Evolutionary conservation across 2,888 invertebrate species (phyloP).

Genomic region (Willowsia nigromaculata): DNA sequence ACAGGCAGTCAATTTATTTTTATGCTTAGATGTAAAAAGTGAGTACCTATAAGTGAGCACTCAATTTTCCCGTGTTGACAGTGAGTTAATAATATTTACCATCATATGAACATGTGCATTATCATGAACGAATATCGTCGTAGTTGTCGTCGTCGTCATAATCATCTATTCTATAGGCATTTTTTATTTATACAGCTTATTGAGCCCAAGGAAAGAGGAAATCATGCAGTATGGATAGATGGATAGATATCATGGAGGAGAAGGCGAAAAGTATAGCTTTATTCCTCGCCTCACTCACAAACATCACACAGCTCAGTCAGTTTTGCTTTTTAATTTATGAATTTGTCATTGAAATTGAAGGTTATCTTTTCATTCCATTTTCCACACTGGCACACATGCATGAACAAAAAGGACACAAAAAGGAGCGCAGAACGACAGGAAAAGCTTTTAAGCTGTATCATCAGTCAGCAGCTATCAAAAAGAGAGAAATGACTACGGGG

Average conservation of each 20-base stretch:
- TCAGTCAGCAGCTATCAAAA: slow-evolving; percentile 10
- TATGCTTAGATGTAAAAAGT: background rate
- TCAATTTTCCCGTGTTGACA: slow-evolving; percentile 6
- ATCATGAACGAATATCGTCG: background rate
- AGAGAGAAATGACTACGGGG: slow-evolving; percentile 6
- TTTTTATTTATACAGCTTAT: slow-evolving; percentile 34
- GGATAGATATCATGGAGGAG: background rate
- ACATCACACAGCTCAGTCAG: background rate
- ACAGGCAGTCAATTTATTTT: background rate
- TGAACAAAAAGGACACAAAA: background rate
- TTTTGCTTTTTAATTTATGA: slow-evolving; percentile 68
- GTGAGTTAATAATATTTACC: background rate
- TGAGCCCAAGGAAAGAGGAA: slow-evolving; percentile 60
- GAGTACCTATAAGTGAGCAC: background rate
- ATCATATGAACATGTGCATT: background rate
- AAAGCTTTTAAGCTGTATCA: slow-evolving; percentile 19
- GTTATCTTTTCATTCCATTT: slow-evolving; percentile 68
- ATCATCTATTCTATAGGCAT: slow-evolving; percentile 10
- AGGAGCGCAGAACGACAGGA: background rate
- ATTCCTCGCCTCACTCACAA: background rate
- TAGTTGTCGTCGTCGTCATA: background rate
- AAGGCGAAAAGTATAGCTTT: background rate
- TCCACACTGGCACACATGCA: background rate
- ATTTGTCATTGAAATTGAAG: slow-evolving; percentile 70
- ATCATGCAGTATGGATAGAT: slow-evolving; percentile 10